Conservation (phyloP, 2,888 invertebrate genomes). For the Ommatoiulus sabulosus region DNA sequence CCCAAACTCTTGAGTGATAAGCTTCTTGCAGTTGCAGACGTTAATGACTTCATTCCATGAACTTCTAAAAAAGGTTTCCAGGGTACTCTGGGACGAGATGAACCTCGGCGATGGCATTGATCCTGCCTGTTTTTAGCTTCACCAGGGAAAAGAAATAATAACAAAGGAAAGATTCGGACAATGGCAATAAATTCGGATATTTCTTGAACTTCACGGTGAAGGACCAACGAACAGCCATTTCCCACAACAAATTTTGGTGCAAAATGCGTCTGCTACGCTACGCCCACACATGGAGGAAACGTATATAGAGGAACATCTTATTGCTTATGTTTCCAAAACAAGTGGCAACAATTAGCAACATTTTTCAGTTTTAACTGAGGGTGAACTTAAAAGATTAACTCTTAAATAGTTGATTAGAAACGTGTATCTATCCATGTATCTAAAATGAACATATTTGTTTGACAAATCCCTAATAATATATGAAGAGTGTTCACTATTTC, state of each 20-base stretch:
- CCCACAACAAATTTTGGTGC: too few species aligned
- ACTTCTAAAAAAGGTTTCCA: background rate
- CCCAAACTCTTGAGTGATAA: background rate
- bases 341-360: too few species aligned
- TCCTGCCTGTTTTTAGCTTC: background rate
- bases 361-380: background rate
- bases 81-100: background rate
- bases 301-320: too few species aligned
- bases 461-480: too few species aligned
- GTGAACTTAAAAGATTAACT: background rate
- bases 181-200: background rate
- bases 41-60: background rate
- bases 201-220: conserved; percentile 1
- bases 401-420: too few species aligned
- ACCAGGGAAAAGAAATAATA: background rate
- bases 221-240: background rate
- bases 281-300: background rate
- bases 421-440: too few species aligned
- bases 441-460: too few species aligned
- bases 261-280: too few species aligned
- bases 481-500: too few species aligned
- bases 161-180: background rate
- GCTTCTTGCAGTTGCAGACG: background rate
- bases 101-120: background rate
- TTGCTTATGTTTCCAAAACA: too few species aligned